Conservation (phyloP, 2,113 vertebrate species). For the Beaufortia kweichowensis region DNA sequence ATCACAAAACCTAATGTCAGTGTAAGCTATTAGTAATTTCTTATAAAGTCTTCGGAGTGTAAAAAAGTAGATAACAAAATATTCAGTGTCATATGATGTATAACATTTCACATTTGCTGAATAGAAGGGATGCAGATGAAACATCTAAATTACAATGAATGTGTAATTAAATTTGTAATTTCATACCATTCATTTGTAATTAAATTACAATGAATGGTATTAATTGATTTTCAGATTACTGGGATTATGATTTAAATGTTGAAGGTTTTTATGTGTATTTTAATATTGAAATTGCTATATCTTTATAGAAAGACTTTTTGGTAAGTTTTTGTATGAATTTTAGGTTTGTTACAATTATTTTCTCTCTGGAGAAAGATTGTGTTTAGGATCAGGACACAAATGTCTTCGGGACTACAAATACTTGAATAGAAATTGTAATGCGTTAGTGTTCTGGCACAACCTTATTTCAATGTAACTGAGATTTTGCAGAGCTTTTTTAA, state of each 20-base stretch:
- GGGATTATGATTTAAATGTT: too few species aligned
- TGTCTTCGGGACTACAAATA: neutral
- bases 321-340: neutral
- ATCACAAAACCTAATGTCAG: slow-evolving; percentile 1
- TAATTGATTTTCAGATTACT: too few species aligned
- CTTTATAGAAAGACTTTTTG: neutral
- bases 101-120: neutral
- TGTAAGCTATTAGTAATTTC: neutral
- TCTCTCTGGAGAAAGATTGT: neutral
- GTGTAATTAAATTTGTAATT: too few species aligned
- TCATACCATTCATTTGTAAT: too few species aligned
- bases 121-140: neutral
- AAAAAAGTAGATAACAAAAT: neutral
- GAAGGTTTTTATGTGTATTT: neutral
- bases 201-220: too few species aligned
- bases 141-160: neutral
- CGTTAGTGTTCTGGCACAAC: neutral
- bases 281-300: neutral
- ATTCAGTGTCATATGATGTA: neutral
- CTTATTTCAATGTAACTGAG: neutral
- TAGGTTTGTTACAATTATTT: neutral
- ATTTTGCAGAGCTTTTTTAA: neutral
- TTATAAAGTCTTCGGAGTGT: neutral
- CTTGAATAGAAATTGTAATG: slow-evolving; percentile 9
- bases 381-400: neutral